Percentiles rank a stretch among this genome's conserved stretches.
These are phyloP conservation scores for Echinops telfairi DNA, from an alignment of 2,113 vertebrate species.

Conservation along the genomic window DNA sequence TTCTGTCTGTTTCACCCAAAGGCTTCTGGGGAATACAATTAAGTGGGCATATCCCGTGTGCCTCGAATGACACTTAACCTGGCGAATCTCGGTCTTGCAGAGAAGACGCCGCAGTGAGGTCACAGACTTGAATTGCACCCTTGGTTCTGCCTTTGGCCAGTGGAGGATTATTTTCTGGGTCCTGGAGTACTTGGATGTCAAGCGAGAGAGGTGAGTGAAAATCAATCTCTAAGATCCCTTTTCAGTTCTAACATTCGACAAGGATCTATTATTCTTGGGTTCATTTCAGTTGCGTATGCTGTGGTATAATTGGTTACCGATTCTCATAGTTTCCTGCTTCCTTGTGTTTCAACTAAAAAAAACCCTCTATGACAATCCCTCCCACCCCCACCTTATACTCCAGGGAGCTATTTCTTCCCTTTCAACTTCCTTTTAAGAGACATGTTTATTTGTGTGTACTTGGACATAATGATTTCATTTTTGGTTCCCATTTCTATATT, in stretches of 20 bases:
- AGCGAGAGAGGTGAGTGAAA: constrained; percentile 64
- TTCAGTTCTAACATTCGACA: constrained; percentile 65
- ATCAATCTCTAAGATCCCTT: constrained; percentile 74
- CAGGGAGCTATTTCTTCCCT: constrained; percentile 56
- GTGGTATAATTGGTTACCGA: constrained; percentile 59
- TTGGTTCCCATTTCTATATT: constrained; percentile 75
- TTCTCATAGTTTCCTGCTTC: constrained; percentile 62
- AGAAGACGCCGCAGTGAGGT: neutral
- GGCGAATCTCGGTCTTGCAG: neutral
- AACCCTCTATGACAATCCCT: constrained; percentile 29
- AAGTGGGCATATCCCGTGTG: no score
- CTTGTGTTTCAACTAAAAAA: constrained; percentile 61
- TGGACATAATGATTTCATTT: constrained; percentile 69
- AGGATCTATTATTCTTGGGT: constrained; percentile 62
- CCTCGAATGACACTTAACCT: neutral
- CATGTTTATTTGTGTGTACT: constrained; percentile 67
- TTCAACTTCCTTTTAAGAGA: constrained; percentile 69
- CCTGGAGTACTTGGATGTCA: constrained; percentile 62
- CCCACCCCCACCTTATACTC: neutral
- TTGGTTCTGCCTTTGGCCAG: neutral
- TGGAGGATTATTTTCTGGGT: constrained; percentile 40
- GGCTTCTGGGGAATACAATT: neutral
- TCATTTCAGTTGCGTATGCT: neutral
- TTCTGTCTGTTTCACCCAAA: neutral
- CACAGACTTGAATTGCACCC: neutral